Conservation (phyloP, 2,797 vertebrate species). For the Coreius guichenoti region DNA sequence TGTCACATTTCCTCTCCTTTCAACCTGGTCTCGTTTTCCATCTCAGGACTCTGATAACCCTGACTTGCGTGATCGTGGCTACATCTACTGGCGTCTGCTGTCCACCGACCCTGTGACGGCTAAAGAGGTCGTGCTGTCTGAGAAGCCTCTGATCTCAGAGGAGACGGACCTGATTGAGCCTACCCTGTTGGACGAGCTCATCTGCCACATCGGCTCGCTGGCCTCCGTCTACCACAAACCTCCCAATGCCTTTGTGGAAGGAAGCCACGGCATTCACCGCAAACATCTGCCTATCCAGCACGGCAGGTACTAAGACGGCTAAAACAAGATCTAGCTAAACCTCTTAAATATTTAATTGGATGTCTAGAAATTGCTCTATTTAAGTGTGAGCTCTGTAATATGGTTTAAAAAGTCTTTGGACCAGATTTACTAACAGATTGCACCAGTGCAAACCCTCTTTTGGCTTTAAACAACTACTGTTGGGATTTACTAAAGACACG, state of each 20-base stretch:
- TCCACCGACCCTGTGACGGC: slow-evolving; percentile 97
- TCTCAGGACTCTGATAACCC: slow-evolving; percentile 96
- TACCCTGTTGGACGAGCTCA: slow-evolving; percentile 93
- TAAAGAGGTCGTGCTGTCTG: slow-evolving; percentile 96
- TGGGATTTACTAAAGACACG: neutral
- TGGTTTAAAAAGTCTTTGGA: neutral
- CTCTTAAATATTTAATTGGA: neutral
- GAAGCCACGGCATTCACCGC: slow-evolving; percentile 95
- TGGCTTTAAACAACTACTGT: neutral
- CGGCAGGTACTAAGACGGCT: slow-evolving; percentile 82
- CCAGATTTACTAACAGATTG: neutral
- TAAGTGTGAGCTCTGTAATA: neutral
- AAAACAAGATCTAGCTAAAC: neutral
- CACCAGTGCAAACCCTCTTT: neutral
- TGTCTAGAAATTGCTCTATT: neutral
- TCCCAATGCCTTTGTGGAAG: slow-evolving; percentile 96
- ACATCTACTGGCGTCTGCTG: slow-evolving; percentile 97
- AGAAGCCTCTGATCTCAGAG: slow-evolving; percentile 96
- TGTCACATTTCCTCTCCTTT: slow-evolving; percentile 28
- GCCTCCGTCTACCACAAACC: slow-evolving; percentile 98
- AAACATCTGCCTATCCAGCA: slow-evolving; percentile 97
- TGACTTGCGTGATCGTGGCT: slow-evolving; percentile 94
- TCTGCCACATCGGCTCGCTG: slow-evolving; percentile 95
- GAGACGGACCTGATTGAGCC: slow-evolving; percentile 97
- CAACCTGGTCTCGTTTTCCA: neutral